Evolutionary conservation across 1,140 invertebrate species (phyloP), one percentile per base, ranked within the genome.

Genomic region (Drosophila prosaltans): DNA sequence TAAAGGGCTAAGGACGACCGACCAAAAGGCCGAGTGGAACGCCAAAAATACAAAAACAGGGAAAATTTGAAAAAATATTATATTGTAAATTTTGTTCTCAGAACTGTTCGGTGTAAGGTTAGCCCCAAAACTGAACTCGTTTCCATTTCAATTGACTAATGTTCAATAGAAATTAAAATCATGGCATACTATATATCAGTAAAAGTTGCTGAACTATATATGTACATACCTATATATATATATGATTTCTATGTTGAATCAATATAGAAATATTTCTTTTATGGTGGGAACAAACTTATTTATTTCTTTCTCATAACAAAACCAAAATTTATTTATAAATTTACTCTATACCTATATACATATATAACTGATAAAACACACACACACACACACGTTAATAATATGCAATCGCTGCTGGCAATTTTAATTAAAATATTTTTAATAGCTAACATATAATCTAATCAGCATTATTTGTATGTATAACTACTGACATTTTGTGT

Each of bases 121-220:
- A 54, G 74, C 74, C 74, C 73, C 73, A 64, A 70, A 60, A 76
- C 65, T 76, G 39, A 76, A 7, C 10, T 2, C 7, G 24, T n/a
- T 8, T 9, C n/a, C n/a, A 3, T 9, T 1, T 5, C 32, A 16
- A 58, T 3, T 16, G 24, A 24, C n/a, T 28, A 9, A 36, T 21
- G 10, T 36, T 8, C 45, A 24, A 21, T 32, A 26, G 30, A 59
- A 68, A 36, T 32, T 39, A 43, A 60, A 45, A 11, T 59, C 40
- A 59, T 32, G 55, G 45, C 55, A 30, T 30, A 43, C 43, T 54
- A 62, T 24, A 24, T 11, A 40, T 16, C 16, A 16, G 16, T 16
- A 16, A 16, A 16, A 16, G 16, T 16, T 16, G 16, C 16, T 16
- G 16, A 16, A 16, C 16, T 30, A 30, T 30, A 30, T 30, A 30